Base-by-base conservation (phyloP, 2,888 invertebrate genomes). In the Diadegma fenestrale region DNA sequence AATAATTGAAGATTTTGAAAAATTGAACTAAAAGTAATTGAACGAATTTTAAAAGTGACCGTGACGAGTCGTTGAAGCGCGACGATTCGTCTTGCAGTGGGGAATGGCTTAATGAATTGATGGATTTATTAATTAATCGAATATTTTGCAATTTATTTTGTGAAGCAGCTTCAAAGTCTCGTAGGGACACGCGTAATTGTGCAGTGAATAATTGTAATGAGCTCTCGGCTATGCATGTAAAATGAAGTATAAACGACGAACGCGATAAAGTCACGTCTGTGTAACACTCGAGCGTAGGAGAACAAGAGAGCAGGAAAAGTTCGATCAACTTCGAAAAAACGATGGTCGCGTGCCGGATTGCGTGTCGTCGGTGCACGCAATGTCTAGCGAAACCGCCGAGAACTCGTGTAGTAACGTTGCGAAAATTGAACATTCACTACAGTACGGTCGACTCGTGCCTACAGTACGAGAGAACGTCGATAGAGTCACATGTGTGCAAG, bases 321-420 rank as follows among this genome's bases (percentile, higher is more conserved):
- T 82, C 82, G 82, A 82, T 82, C 68, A 73, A 85, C 75, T 85
- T 79, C 19, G 26, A 73, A 82, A 79, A 82, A 85, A 64, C 66
- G 75, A 51, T 58, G 69, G 80, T 82, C 73, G 73, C 85, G 78
- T 68, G 58, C 72, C 58, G 73, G 58, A 68, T 73, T 63, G 73
- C 79, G 71, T 79, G 85, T 82, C 69, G 78, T 19, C 37, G 12
- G 26, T 68, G 61, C 77, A 80, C 78, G 51, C 51, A 75, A 63
- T 30, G 68, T 61, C 58, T 30, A 63, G 48, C 51, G 12, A 69
- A 77, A 41, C 71, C 71, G 33, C 30, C 22, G 43, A 41, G 48
- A 26, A 54, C 19, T 19, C 58, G 68, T 54, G 37, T 41, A 61
- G 43, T 30, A 68, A 48, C 45, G 33, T 45, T 68, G 68, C 66